These are phyloP conservation scores for Spea hammondii DNA, from an alignment of 2,797 vertebrate genomes.

Conservation along the genomic window DNA sequence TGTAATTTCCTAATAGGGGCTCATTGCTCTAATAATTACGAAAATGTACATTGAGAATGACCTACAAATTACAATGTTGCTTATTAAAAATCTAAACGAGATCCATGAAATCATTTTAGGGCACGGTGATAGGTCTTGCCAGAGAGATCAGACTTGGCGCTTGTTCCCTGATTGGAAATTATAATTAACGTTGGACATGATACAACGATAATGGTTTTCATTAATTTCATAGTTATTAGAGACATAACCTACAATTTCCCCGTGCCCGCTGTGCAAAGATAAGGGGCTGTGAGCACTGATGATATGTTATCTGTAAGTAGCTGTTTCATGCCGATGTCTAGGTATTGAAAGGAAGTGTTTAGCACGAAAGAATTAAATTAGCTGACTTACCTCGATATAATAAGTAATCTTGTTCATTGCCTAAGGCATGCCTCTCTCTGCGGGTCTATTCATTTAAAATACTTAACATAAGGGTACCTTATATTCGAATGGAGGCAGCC, in stretches of 20 bases:
- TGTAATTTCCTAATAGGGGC: constrained; percentile 8
- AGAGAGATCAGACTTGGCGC: neutral
- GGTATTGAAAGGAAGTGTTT: neutral
- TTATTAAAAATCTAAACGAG: constrained; percentile 27
- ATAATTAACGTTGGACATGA: constrained; percentile 33
- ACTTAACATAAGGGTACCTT: no score
- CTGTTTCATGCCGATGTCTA: constrained; percentile 22
- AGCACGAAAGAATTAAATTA: neutral
- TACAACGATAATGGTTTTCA: neutral
- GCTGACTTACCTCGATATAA: neutral
- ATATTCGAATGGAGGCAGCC: no score
- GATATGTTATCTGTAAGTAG: constrained; percentile 45
- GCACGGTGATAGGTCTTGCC: neutral
- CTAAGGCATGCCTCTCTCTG: neutral
- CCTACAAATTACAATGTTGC: constrained; percentile 27
- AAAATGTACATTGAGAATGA: constrained; percentile 11
- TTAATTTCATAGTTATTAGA: constrained; percentile 10
- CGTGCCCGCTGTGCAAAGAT: constrained; percentile 17
- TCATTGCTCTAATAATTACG: constrained; percentile 18
- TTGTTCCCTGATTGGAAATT: neutral
- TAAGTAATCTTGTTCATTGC: neutral
- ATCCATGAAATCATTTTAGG: constrained; percentile 19
- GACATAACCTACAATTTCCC: constrained; percentile 15
- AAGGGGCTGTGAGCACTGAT: constrained; percentile 42
- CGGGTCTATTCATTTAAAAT: no score